Evolutionary conservation across 2,797 vertebrate species (phyloP), one percentile per base, ranked within the genome.

Genomic region (Gymnocypris eckloni): DNA sequence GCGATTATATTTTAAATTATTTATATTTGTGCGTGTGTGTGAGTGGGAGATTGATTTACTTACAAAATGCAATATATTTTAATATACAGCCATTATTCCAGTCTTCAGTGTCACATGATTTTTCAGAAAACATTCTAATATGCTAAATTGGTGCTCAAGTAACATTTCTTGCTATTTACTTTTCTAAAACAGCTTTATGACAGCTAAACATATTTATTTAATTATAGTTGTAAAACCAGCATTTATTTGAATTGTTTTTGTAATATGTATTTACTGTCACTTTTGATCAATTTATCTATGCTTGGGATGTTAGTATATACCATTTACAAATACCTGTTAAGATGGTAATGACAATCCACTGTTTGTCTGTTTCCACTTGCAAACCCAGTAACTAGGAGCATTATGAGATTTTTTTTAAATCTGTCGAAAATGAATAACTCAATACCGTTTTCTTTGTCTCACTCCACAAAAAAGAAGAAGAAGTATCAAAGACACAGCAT

Each of bases 401-500:
- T 48, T 73, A 33, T 43, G 13, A 22, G 2, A 76, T 76, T 39
- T 39, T 39, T 39, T 39, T 0, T 0, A 59, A 3, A 33, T 33
- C 33, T 33, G 33, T 33, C 2, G 33, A 33, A 33, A 33, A 33
- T 33, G 33, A 33, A 72, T 45, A 20, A 13, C 25, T 72, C 25
- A 59, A 59, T 45, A 82, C 22, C 3, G 5, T 61, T 66, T 71
- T 66, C 43, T 50, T n/a, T 83, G 25, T 39, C 16, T 41, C 12
- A 66, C 33, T 69, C 33, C 25, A 39, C 72, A 84, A 22, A 80
- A 80, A 80, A 61, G 5, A 43, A 28, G 7, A 81, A 25, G 52
- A 85, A 82, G 73, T 82, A 81, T 86, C 88, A 87, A 2, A 1
- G 22, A 88, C 45, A 59, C 8, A 70, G 39, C 3, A 77, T 37